phyloP scores from a whole-genome alignment of 2,113 vertebrate species.

The Callionymus lyra region DNA sequence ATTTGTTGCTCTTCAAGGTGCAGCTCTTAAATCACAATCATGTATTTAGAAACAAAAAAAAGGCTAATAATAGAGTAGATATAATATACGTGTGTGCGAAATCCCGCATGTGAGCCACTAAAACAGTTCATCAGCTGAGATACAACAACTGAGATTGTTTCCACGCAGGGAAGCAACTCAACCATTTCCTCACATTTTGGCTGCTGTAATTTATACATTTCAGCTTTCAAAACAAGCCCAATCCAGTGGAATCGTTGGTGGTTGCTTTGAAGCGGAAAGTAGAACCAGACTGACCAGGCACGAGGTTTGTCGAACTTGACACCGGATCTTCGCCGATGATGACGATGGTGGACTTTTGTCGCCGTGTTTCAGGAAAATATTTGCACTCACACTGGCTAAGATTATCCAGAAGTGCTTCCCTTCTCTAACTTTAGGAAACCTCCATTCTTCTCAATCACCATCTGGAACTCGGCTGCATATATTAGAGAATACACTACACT shows the following conservation, averaged over 20 bases:
- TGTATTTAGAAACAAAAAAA: constrained; percentile 32
- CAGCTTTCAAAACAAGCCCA: constrained; percentile 37
- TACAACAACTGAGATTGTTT: constrained; percentile 5
- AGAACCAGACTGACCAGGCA: constrained; percentile 30
- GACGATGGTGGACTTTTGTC: constrained; percentile 7
- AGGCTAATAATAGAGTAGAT: constrained; percentile 20
- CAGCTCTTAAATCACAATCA: constrained; percentile 16
- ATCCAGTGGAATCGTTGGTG: constrained; percentile 48
- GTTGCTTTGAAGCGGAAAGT: constrained; percentile 47
- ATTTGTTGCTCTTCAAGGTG: constrained; percentile 25
- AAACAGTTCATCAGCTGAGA: neutral
- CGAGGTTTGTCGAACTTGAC: constrained; percentile 18
- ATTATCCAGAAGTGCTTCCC: no score
- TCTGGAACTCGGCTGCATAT: no score
- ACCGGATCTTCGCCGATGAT: no score
- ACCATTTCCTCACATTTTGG: constrained; percentile 41
- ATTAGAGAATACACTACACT: no score
- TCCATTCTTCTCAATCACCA: no score
- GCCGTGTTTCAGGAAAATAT: no score
- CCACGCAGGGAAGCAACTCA: constrained; percentile 19
- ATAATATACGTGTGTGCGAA: neutral
- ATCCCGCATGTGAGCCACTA: no score
- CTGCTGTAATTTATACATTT: constrained; percentile 21
- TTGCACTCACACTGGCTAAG: no score
- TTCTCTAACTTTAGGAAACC: no score